phyloP scores from a whole-genome alignment of 1,140 invertebrate genomes.

The Drosophila simulans region DNA sequence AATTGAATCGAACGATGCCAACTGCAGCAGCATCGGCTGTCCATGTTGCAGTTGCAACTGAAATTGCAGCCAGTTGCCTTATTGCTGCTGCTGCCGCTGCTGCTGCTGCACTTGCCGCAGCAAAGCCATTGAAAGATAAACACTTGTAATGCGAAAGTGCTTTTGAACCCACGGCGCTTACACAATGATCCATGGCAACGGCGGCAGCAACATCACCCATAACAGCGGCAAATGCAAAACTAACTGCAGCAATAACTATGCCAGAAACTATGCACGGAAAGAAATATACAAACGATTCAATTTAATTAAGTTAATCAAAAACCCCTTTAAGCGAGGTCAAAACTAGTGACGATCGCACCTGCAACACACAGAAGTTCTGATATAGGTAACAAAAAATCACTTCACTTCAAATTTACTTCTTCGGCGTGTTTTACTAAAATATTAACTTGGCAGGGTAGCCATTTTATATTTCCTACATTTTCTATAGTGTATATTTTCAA shows the following conservation, averaged over 20 bases:
- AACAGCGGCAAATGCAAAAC: slow-evolving; percentile 25
- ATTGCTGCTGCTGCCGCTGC: slow-evolving; percentile 10
- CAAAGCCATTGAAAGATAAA: slow-evolving; percentile 66
- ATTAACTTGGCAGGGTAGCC: too few species aligned
- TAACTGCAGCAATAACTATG: slow-evolving; percentile 19
- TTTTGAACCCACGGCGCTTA: slow-evolving; percentile 64
- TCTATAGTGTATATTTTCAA: too few species aligned
- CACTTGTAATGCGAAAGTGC: slow-evolving; percentile 81
- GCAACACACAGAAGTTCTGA: too few species aligned
- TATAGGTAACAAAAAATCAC: too few species aligned
- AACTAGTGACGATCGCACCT: background rate
- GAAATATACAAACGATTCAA: background rate
- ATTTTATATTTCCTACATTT: too few species aligned
- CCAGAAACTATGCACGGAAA: background rate
- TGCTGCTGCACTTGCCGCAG: slow-evolving; percentile 33
- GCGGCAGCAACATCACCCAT: background rate
- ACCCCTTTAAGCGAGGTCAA: background rate
- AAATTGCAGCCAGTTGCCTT: slow-evolving; percentile 12
- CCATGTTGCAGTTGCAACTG: slow-evolving; percentile 23
- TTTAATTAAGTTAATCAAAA: background rate
- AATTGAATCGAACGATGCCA: slow-evolving; percentile 68
- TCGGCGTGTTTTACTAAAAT: too few species aligned
- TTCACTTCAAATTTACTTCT: too few species aligned
- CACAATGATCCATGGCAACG: slow-evolving; percentile 57
- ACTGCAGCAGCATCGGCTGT: slow-evolving; percentile 12